A percentile compares a stretch with the other conserved stretches of the same genome.
phyloP scores from a whole-genome alignment of 2,113 vertebrate genomes.

The Pelmatolapia mariae region DNA sequence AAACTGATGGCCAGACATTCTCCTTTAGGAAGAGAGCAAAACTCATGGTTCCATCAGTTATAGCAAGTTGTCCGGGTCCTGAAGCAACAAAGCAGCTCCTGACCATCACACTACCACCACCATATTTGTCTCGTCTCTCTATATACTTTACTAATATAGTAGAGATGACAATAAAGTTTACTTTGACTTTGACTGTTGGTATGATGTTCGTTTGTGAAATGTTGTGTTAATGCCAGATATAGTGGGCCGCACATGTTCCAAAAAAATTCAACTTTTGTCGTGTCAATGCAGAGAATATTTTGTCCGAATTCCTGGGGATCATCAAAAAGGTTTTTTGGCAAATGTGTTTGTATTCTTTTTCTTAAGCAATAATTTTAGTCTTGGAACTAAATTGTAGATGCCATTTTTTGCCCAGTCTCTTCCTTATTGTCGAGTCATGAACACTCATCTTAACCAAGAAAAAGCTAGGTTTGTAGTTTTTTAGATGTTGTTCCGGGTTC shows the following conservation, averaged over 20 bases:
- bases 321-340: not conserved
- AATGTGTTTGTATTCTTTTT: not conserved
- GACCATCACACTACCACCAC: not conserved
- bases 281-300: not conserved
- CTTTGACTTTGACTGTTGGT: not conserved
- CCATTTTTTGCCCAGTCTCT: not conserved
- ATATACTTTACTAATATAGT: not conserved
- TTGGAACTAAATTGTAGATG: not conserved
- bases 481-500: not conserved
- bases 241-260: not conserved
- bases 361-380: not conserved
- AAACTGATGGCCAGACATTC: not conserved
- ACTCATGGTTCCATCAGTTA: not conserved
- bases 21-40: not conserved
- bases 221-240: not conserved
- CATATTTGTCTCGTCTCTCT: not conserved
- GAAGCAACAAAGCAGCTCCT: not conserved
- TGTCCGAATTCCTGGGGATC: not conserved
- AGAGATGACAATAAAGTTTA: not conserved
- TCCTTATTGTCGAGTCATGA: not conserved
- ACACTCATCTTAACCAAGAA: not conserved
- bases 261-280: not conserved
- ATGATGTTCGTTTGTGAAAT: not conserved
- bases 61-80: not conserved
- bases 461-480: not conserved